Conservation (phyloP, 2,797 vertebrate genomes). For the Todus mexicanus region DNA sequence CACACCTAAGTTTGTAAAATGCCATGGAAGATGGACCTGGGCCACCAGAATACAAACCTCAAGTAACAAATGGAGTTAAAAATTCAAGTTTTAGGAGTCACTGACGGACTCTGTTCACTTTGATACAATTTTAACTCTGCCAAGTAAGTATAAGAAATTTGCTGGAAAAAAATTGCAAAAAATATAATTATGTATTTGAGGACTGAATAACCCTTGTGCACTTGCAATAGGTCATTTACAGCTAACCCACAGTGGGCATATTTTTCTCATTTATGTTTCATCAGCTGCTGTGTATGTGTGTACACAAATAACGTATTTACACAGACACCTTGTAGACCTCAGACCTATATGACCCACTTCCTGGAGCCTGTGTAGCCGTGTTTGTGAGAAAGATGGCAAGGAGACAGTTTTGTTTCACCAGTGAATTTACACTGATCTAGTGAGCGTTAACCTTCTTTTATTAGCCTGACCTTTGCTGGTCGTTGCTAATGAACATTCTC, state of each 20-base stretch:
- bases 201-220: neutral
- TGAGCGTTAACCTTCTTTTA: constrained; percentile 81
- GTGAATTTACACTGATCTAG: constrained; percentile 77
- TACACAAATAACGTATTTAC: neutral
- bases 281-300: neutral
- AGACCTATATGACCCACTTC: neutral
- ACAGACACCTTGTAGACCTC: neutral
- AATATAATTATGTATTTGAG: neutral
- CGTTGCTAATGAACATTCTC: constrained; percentile 78
- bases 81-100: neutral
- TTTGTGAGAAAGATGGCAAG: constrained; percentile 72
- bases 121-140: neutral
- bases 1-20: neutral
- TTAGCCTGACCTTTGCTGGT: constrained; percentile 81
- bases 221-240: neutral
- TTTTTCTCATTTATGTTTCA: neutral
- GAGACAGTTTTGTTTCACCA: constrained; percentile 66
- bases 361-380: neutral
- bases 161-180: neutral
- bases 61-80: neutral
- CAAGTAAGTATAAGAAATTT: neutral
- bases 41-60: neutral
- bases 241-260: neutral
- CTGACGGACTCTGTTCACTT: neutral
- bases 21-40: neutral